Base-by-base conservation (phyloP, 2,113 vertebrate genomes). In the Xiphophorus maculatus region DNA sequence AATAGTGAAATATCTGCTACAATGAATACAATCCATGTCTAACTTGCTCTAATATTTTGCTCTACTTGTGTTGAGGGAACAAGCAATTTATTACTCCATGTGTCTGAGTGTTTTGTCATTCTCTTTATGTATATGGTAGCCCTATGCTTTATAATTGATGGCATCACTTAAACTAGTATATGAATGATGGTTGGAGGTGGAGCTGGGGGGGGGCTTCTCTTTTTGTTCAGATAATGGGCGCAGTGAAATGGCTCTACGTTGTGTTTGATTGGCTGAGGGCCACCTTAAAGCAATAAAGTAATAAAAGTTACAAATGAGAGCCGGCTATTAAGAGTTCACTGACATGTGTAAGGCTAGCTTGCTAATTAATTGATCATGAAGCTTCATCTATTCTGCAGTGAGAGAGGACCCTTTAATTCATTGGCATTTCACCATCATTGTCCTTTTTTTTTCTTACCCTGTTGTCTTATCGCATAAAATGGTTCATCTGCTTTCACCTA, bases 241-340 rank as follows among this genome's bases (percentile, higher is more conserved):
- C 67, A 69, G 61, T 74, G 63, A 74, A 79, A 83, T 32, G 29
- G 84, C 84, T 87, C 66, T 66, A 69, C 71, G 51, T 66, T 69
- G 63, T 60, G 71, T 80, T 65, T 90, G 92, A 93, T 90, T 90
- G 92, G 92, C 87, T 89, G 74, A 87, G 88, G 88, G 85, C 84
- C 87, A 81, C 89, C 87, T 78, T 63, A 72, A 83, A 86, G 90
- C 82, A 75, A 83, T 29, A n/a, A 82, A 86, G 90, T 92, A 94
- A 94, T 94, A 94, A 94, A 94, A 93, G 90, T 93, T 89, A 94
- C 91, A 94, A 94, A 94, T 93, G 93, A 93, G 93, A 89, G 87
- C 80, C 88, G 80, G 89, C 90, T 90, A 93, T 93, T 93, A 93
- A 28, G 91, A 93, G 86, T 71, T 71, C 90, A 93, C 85, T 92